Evolutionary conservation across 2,113 vertebrate species (phyloP).

Genomic region (Semnornis frantzii): DNA sequence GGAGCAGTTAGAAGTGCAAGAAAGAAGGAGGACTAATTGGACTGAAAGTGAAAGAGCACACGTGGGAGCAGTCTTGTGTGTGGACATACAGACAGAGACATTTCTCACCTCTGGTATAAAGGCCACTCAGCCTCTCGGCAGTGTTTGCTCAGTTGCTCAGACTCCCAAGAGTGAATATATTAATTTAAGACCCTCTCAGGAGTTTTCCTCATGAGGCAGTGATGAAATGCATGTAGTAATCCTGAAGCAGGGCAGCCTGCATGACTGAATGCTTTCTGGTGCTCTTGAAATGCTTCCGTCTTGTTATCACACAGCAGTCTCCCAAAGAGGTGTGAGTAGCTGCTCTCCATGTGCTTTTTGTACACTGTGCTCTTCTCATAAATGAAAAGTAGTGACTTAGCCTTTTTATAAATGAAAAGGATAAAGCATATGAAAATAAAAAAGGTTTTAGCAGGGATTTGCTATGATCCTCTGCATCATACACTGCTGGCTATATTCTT

Average conservation of each 20-base stretch:
- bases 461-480: not conserved
- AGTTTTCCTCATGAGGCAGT: not conserved
- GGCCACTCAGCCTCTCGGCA: not conserved
- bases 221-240: not conserved
- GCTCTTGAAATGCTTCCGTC: not conserved
- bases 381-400: not conserved
- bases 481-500: not conserved
- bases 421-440: not conserved
- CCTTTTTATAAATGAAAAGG: not conserved
- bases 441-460: not conserved
- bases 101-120: not conserved
- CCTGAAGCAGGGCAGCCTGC: not conserved
- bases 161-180: not conserved
- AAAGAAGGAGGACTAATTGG: not conserved
- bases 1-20: not conserved
- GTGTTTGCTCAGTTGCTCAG: not conserved
- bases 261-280: not conserved
- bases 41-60: not conserved
- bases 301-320: not conserved
- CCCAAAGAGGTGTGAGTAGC: not conserved
- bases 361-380: not conserved
- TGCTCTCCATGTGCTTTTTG: not conserved
- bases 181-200: not conserved
- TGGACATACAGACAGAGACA: not conserved
- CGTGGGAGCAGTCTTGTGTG: fast-evolving